These are phyloP conservation scores for Steinernema feltiae DNA, from an alignment of 1,140 invertebrate species.

Conservation along the genomic window DNA sequence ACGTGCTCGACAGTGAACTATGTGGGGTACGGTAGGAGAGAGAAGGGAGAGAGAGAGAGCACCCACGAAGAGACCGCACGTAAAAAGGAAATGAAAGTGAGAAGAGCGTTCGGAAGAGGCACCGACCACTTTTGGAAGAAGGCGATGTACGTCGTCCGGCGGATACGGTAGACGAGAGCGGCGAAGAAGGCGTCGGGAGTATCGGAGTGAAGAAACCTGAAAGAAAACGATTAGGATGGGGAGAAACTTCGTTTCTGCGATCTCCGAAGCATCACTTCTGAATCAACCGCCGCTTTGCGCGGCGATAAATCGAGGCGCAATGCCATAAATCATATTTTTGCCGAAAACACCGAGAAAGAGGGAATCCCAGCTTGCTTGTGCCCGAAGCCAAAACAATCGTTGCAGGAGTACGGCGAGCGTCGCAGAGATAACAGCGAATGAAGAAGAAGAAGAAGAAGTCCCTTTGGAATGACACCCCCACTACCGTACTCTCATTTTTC, in stretches of 20 bases:
- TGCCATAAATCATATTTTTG: too few relatives aligned
- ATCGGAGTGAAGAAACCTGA: slow-evolving; percentile 14
- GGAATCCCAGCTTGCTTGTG: too few relatives aligned
- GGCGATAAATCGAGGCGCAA: too few relatives aligned
- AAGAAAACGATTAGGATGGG: background rate
- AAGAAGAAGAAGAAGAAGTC: too few relatives aligned
- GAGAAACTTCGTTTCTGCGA: too few relatives aligned
- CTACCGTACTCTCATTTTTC: background rate
- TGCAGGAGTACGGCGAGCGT: too few relatives aligned
- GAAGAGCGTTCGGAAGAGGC: background rate
- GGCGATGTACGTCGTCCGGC: background rate
- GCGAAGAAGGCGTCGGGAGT: background rate
- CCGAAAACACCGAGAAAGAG: too few relatives aligned
- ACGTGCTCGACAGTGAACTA: slow-evolving; percentile 1
- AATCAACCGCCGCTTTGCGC: too few relatives aligned
- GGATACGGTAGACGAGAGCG: background rate
- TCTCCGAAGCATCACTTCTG: too few relatives aligned
- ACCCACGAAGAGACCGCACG: background rate
- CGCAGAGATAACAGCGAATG: too few relatives aligned
- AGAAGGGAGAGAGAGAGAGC: background rate
- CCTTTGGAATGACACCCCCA: too few relatives aligned
- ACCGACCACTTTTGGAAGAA: slow-evolving; percentile 8
- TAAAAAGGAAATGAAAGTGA: background rate
- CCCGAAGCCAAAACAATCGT: too few relatives aligned
- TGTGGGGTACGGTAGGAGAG: background rate